phyloP scores from a whole-genome alignment of 2,797 vertebrate genomes.

The Parambassis ranga region DNA sequence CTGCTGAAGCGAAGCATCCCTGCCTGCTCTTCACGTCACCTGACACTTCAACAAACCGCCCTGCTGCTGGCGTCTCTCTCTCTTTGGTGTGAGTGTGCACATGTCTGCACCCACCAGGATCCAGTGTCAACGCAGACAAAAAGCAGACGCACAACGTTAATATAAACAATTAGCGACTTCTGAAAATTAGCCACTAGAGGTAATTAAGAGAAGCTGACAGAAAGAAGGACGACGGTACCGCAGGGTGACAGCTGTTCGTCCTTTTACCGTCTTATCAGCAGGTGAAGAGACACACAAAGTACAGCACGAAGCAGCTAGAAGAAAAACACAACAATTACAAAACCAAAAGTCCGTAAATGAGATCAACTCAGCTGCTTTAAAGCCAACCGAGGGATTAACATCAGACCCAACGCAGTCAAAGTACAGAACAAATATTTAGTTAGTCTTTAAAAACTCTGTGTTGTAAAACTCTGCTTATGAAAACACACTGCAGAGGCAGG shows the following conservation, averaged over 20 bases:
- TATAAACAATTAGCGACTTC: neutral
- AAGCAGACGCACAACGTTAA: neutral
- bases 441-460: too few relatives aligned
- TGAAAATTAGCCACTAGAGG: neutral
- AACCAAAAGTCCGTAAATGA: too few relatives aligned
- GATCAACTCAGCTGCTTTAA: neutral
- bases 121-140: conserved; percentile 12
- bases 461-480: too few relatives aligned
- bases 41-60: conserved; percentile 33
- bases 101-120: neutral
- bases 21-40: conserved; percentile 28
- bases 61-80: neutral
- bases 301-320: neutral
- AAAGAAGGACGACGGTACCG: neutral
- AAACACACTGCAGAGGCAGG: neutral
- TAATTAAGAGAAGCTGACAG: neutral
- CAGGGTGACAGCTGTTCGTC: neutral
- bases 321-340: neutral
- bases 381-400: neutral
- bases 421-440: too few relatives aligned
- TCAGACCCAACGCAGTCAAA: too few relatives aligned
- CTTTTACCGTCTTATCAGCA: conserved; percentile 52
- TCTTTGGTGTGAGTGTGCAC: neutral
- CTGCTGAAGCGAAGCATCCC: conserved; percentile 37
- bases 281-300: conserved; percentile 15